Conservation (phyloP, 2,888 invertebrate species). For the Drosophila nigricruria region DNA sequence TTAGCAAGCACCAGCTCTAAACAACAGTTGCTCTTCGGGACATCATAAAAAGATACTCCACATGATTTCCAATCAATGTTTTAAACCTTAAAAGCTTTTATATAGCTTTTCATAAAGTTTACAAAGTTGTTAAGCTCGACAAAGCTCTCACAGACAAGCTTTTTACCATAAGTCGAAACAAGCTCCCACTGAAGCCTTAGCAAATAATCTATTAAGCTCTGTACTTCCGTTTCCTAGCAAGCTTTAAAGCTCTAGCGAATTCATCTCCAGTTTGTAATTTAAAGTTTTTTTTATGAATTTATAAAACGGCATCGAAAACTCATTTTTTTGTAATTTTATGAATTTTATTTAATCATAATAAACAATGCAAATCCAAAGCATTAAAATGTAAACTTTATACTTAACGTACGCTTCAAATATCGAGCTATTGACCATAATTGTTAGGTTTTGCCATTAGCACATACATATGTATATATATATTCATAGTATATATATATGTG, state of each 20-base stretch:
- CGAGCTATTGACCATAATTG: slow-evolving; percentile 32
- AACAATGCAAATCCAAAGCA: slow-evolving; percentile 78
- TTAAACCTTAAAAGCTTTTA: background rate
- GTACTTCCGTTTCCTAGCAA: background rate
- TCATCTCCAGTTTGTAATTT: background rate
- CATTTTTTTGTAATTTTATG: slow-evolving; percentile 8
- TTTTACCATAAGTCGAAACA: background rate
- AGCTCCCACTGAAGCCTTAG: background rate
- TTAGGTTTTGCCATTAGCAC: slow-evolving; percentile 19
- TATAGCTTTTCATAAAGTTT: background rate
- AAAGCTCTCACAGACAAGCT: background rate
- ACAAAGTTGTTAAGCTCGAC: background rate
- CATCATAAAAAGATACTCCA: too few relatives aligned
- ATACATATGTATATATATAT: slow-evolving; percentile 1
- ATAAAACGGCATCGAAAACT: background rate
- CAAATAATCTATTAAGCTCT: slow-evolving; percentile 1
- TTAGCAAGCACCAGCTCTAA: background rate
- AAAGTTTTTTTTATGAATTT: background rate
- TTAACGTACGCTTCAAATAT: slow-evolving; percentile 45
- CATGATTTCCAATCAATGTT: background rate
- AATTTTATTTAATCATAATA: slow-evolving; percentile 66
- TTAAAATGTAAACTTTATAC: slow-evolving; percentile 67
- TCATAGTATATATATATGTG: background rate
- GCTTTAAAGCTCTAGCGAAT: background rate
- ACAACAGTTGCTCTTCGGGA: background rate